Evolutionary conservation across 2,888 invertebrate species (phyloP), one percentile per base, ranked within the genome.

Genomic region (Blera fallax): DNA sequence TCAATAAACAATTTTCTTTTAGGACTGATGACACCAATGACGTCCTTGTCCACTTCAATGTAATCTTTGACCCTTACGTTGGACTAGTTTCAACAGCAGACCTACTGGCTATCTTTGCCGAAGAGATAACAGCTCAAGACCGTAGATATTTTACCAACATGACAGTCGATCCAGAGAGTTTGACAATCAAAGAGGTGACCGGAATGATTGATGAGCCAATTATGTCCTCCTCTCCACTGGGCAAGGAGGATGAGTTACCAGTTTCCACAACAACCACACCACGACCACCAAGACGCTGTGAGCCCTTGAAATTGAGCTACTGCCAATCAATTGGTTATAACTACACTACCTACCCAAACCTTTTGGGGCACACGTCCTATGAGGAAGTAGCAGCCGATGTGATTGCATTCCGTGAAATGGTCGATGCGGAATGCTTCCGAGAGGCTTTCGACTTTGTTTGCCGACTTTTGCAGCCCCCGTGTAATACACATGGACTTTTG

Each of bases 391-490:
- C 94, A 87, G 94, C 95, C 45, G 96, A 97, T 90, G 94, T 97
- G 18, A 97, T 97, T 56, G 94, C 96, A 0, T 97, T 96, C 90
- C 95, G 96, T 81, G 97, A 96, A 90, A 92, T 98, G n/a, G 95
- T 98, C 6, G 98, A 98, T 90, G 97, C 97, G 0, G 97, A 98
- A 92, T 98, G 98, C 91, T 97, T 97, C 89, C 94, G 95, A 87
- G 94, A 96, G 88, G 97, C 98, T 0, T 97, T 96, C 92, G 97
- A 98, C 89, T 97, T 98, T 90, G 95, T 98, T 5, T 98, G 98
- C 89, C 96, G 96, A 89, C 93, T 97, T 83, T 92, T 98, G 54
- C 98, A 98, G 90, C 97, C 98, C 0, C 94, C 95, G 0, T 98
- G 98, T 90, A 93, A 94, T 27, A 92, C 95, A 77, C 93, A 95